These are phyloP conservation scores for Wasmannia auropunctata DNA, from an alignment of 1,140 invertebrate species.

Conservation along the genomic window DNA sequence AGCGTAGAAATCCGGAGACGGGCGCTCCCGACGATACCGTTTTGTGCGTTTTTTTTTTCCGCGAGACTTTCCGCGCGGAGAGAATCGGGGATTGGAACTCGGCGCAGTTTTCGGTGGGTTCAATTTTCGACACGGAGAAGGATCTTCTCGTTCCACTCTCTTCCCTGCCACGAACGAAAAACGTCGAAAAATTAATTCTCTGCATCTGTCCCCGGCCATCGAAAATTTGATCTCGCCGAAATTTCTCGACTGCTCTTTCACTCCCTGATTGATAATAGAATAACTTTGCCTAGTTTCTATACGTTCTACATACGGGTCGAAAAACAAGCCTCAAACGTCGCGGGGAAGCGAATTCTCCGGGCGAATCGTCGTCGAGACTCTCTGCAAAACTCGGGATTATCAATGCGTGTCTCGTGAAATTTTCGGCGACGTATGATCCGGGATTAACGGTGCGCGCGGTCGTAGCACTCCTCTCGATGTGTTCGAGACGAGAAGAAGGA, in stretches of 20 bases:
- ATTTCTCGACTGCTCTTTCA: neutral
- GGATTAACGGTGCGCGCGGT: neutral
- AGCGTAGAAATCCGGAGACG: neutral
- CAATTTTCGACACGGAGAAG: slow-evolving; percentile 1
- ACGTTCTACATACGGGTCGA: slow-evolving; percentile 32
- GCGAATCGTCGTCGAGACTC: slow-evolving; percentile 13
- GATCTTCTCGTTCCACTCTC: neutral
- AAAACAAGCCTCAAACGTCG: slow-evolving; percentile 12
- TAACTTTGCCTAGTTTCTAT: slow-evolving; percentile 34
- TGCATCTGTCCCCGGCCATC: neutral
- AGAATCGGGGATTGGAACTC: neutral
- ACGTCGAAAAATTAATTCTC: neutral
- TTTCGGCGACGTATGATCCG: neutral
- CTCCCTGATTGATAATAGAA: neutral
- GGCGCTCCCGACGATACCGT: neutral
- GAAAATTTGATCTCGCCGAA: slow-evolving; percentile 9
- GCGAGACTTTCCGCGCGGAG: neutral
- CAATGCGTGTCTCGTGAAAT: neutral
- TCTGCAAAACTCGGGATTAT: slow-evolving; percentile 30
- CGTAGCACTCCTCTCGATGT: slow-evolving; percentile 4
- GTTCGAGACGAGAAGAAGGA: neutral
- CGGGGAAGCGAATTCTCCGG: neutral
- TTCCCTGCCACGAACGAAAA: neutral
- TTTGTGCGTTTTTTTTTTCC: neutral
- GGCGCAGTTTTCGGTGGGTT: neutral